A percentile compares a stretch with the other conserved stretches of the same genome.
phyloP scores from a whole-genome alignment of 2,797 vertebrate species.

The Neosilurus hyrtlii region DNA sequence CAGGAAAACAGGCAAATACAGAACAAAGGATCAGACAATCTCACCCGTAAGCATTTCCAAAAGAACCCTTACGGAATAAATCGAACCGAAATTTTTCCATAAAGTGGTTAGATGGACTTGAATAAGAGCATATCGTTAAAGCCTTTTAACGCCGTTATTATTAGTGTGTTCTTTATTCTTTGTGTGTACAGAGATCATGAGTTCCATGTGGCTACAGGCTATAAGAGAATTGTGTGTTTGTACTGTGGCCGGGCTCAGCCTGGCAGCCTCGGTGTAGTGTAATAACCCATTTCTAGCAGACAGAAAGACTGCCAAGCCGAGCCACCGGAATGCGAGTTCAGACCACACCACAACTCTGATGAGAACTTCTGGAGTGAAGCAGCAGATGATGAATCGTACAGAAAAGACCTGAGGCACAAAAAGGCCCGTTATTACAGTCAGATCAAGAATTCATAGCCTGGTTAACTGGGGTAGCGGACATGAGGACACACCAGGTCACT shows the following conservation, averaged over 20 bases:
- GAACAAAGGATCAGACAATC: background rate
- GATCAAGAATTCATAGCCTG: conserved; percentile 20
- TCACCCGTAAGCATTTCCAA: background rate
- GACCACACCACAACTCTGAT: conserved; percentile 48
- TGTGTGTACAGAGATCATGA: conserved; percentile 19
- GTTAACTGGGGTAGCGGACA: conserved; percentile 3
- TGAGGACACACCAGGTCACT: background rate
- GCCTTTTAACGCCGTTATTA: background rate
- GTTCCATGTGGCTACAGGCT: conserved; percentile 6
- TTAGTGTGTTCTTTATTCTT: background rate
- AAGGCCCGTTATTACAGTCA: conserved; percentile 13
- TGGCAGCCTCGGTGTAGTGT: conserved; percentile 43
- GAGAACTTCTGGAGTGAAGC: conserved; percentile 43
- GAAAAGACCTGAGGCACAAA: conserved; percentile 13
- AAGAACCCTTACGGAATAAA: background rate
- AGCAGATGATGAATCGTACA: conserved; percentile 28
- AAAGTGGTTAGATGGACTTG: background rate
- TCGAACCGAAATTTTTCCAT: background rate
- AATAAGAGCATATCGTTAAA: background rate
- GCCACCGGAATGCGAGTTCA: conserved; percentile 63
- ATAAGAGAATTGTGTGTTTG: conserved; percentile 30
- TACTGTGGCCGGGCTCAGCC: conserved; percentile 35
- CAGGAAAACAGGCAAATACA: background rate
- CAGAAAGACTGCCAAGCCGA: conserved; percentile 61
- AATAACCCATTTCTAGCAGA: conserved; percentile 52